Conservation (phyloP, 2,888 invertebrate genomes). For the Hemaris fuciformis region DNA sequence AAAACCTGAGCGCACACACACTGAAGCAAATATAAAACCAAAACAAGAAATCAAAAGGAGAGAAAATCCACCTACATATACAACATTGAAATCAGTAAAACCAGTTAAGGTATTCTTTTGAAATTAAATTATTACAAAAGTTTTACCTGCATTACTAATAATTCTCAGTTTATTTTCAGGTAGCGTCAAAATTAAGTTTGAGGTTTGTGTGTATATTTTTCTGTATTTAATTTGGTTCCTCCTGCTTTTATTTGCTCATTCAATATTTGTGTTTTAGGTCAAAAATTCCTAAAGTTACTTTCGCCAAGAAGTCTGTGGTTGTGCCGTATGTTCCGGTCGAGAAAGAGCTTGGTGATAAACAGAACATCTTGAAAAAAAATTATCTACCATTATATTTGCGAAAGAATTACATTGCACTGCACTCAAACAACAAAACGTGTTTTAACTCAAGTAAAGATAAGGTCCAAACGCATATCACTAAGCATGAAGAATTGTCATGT, state of each 20-base stretch:
- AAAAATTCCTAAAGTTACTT: constrained; percentile 40
- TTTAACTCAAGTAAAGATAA: constrained; percentile 35
- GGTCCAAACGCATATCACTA: constrained; percentile 22
- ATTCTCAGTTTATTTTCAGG: constrained; percentile 43
- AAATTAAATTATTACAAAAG: not conserved
- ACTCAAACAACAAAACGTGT: constrained; percentile 22
- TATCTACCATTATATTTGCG: constrained; percentile 48
- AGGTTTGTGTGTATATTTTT: constrained; percentile 41
- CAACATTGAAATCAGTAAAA: not conserved
- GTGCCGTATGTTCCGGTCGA: constrained; percentile 13
- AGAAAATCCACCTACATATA: not conserved
- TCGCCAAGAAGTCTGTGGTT: constrained; percentile 33
- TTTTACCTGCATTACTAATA: not conserved
- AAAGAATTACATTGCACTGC: constrained; percentile 17
- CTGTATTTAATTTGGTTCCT: not conserved
- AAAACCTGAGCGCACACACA: not conserved
- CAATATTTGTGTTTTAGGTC: constrained; percentile 35
- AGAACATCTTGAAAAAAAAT: constrained; percentile 30
- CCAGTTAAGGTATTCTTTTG: not conserved
- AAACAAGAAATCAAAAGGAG: not conserved
- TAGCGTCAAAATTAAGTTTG: constrained; percentile 41
- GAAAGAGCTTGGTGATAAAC: constrained; percentile 30
- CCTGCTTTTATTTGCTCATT: not conserved
- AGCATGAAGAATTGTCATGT: constrained; percentile 25
- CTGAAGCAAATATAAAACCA: not conserved